phyloP scores from a whole-genome alignment of 1,140 invertebrate genomes.

The Bicyclus anynana region DNA sequence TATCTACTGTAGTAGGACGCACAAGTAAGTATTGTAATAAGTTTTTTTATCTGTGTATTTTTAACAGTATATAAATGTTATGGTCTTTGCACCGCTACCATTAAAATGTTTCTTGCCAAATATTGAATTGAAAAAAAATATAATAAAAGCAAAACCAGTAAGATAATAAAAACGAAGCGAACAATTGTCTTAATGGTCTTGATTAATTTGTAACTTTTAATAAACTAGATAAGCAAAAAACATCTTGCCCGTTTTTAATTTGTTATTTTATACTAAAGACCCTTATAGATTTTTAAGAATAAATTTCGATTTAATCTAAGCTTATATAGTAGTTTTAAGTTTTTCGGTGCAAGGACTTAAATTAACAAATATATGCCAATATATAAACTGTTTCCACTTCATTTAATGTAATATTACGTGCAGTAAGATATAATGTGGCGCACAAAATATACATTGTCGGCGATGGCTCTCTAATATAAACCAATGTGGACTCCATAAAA shows the following conservation, averaged over 20 bases:
- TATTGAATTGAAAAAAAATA: conserved; percentile 12
- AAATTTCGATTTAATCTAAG: conserved; percentile 6
- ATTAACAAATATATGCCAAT: conserved; percentile 10
- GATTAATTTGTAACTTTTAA: not conserved
- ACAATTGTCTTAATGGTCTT: not conserved
- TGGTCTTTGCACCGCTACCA: conserved; percentile 26
- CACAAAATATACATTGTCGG: conserved; percentile 54
- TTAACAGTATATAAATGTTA: conserved; percentile 27
- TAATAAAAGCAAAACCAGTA: not conserved
- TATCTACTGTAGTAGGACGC: conserved; percentile 46
- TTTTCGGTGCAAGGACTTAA: conserved; percentile 21
- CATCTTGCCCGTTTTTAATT: conserved; percentile 11
- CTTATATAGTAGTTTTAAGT: conserved; percentile 16
- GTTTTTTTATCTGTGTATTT: conserved; percentile 30
- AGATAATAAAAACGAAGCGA: no score
- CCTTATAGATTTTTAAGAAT: not conserved
- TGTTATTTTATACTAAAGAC: not conserved
- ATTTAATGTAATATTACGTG: conserved; percentile 12
- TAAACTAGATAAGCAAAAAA: conserved; percentile 1
- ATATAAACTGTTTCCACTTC: no score
- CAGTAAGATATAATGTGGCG: conserved; percentile 41
- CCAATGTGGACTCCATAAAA: conserved; percentile 61
- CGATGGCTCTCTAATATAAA: conserved; percentile 29
- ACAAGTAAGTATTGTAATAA: conserved; percentile 35
- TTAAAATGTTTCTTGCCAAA: conserved; percentile 25